Percentiles rank a stretch among this genome's conserved stretches.
phyloP scores from a whole-genome alignment of 2,888 invertebrate genomes.

The Orthonychiurus folsomi region DNA sequence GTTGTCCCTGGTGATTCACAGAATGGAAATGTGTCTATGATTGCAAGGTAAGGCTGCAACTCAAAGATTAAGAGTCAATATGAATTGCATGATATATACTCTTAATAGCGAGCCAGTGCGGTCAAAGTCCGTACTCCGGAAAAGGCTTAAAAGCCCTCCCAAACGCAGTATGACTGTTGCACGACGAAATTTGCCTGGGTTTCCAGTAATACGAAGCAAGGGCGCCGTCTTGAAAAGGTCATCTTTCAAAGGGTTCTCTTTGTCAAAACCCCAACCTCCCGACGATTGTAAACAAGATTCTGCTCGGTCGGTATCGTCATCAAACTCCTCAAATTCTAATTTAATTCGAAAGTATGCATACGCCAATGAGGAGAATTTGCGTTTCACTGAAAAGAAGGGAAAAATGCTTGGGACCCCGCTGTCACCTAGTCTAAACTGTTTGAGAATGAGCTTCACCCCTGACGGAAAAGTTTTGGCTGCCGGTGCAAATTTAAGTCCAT shows the following conservation, averaged over 20 bases:
- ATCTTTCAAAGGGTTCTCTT: no score
- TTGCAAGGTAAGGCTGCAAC: slow-evolving; percentile 5
- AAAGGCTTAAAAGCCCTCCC: slow-evolving; percentile 32
- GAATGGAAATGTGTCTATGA: slow-evolving; percentile 7
- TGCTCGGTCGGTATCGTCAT: not conserved
- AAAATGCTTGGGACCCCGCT: not conserved
- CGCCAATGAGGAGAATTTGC: not conserved
- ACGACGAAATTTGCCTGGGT: no score
- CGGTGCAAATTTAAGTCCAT: slow-evolving; percentile 32
- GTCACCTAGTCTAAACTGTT: slow-evolving; percentile 11
- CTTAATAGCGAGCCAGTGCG: slow-evolving; percentile 20
- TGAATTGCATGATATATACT: not conserved
- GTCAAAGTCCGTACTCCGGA: slow-evolving; percentile 31
- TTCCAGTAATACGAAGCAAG: no score
- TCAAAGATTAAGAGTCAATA: slow-evolving; percentile 5
- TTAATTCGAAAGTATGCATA: no score
- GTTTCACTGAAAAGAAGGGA: not conserved
- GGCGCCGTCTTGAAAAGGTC: no score
- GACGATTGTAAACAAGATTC: no score
- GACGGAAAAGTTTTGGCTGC: slow-evolving; percentile 29
- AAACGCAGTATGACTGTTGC: not conserved
- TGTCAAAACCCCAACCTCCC: no score
- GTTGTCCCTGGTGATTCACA: not conserved
- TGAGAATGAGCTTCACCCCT: slow-evolving; percentile 23
- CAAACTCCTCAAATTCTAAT: not conserved